Percentiles rank a stretch among this genome's conserved stretches.
phyloP scores from a whole-genome alignment of 1,140 invertebrate species.

The Drosophila sulfurigaster region DNA sequence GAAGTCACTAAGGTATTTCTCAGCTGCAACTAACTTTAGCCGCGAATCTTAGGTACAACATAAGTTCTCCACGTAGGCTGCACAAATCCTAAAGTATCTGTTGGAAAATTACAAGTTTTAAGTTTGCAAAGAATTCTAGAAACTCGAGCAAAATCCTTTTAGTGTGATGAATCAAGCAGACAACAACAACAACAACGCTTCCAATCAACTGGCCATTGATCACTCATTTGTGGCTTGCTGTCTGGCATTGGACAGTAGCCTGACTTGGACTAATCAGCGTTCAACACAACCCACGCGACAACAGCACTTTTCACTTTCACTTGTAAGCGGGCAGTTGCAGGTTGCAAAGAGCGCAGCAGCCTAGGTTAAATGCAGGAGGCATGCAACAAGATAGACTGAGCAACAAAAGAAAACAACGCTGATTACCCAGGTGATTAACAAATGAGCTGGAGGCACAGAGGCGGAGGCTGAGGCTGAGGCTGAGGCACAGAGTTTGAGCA shows the following conservation, averaged over 20 bases:
- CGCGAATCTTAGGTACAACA: not conserved
- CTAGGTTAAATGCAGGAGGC: constrained; percentile 54
- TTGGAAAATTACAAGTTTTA: not conserved
- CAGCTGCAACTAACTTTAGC: not conserved
- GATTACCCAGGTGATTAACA: constrained; percentile 67
- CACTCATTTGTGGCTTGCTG: constrained; percentile 21
- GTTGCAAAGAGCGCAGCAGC: constrained; percentile 20
- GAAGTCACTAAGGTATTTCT: not conserved
- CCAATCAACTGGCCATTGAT: constrained; percentile 22
- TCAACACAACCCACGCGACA: constrained; percentile 10
- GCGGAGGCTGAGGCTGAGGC: too few relatives aligned
- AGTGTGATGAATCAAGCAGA: not conserved
- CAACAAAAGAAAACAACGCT: constrained; percentile 43
- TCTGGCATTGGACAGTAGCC: constrained; percentile 11
- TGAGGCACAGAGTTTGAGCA: constrained; percentile 23
- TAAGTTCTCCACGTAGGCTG: constrained; percentile 6
- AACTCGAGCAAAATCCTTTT: not conserved
- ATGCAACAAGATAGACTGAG: constrained; percentile 51
- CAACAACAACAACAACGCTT: not conserved
- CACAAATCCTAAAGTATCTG: not conserved
- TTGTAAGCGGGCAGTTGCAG: constrained; percentile 17
- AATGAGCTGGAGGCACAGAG: constrained; percentile 56
- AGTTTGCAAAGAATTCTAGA: not conserved
- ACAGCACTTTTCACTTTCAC: constrained; percentile 65
- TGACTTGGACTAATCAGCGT: constrained; percentile 9